Base-by-base conservation (phyloP, 2,113 vertebrate species). In the Petrocephalus microphthalmus region DNA sequence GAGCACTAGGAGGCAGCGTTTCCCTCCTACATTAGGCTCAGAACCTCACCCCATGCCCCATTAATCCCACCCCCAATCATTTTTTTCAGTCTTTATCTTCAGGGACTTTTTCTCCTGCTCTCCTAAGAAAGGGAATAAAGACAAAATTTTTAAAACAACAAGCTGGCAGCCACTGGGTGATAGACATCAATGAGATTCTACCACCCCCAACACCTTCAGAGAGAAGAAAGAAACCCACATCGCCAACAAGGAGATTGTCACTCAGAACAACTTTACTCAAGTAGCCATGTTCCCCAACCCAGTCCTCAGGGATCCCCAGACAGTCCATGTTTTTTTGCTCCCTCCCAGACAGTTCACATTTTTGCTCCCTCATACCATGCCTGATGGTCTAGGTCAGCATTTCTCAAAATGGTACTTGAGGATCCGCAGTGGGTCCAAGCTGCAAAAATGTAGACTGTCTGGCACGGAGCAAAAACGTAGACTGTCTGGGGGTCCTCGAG, bases 81-180 rank as follows among this genome's bases (percentile, higher is more conserved):
- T 37, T 64, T 22, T 52, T 47, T 64, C 22, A 33, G 17, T 47
- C 85, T 45, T 67, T 87, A 60, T 87, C 87, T 87, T 87, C 87
- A 81, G 67, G 67, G 87, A 87, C 45, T 74, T 42, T 37, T 19
- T 47, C 64, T 87, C 64, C 42, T 87, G 87, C 67, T 54, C 37
- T 88, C 87, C 74, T 88, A 56, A 57, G 87, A 87, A 83, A 51
- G 87, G 87, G 52, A 88, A 88, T 57, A 60, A 88, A 49, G 33
- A 60, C 33, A 88, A 29, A 52, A 22, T 83, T 47, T 88, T 57
- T 56, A n/a, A 88, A 88, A 57, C 71, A 88, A n/a, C 33, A 56
- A 53, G 17, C 22, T 29, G 13, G 37, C 53, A 84, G 87, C 74
- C 42, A 47, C 5, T 45, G 25, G 25, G 49, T 15, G 10, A 51